Evolutionary conservation across 2,113 vertebrate species (phyloP), one percentile per base, ranked within the genome.

Genomic region (Gymnogyps californianus): DNA sequence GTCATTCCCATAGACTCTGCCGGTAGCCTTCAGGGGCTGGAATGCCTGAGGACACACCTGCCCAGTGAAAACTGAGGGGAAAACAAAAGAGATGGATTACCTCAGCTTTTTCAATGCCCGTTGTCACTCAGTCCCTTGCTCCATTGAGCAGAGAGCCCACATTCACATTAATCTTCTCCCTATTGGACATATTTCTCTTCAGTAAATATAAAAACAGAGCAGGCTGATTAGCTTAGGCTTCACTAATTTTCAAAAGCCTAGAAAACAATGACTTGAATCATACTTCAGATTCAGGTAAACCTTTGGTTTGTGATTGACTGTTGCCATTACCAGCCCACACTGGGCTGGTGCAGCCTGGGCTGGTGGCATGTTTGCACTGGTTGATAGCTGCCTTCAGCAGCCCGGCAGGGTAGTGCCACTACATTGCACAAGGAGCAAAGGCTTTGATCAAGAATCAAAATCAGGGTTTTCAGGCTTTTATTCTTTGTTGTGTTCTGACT

Each of bases 401-500:
- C 65, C 59, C 3, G 2, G 75, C 80, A 66, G 85, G 77, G 76
- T 38, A 89, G 67, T 67, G 76, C 77, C 58, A 87, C 69, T 24
- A 4, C 54, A 57, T 69, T 88, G 79, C 66, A 42, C 72, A 93
- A 54, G 29, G 58, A 91, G 20, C 57, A 82, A 70, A 51, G 49
- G 31, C 74, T 86, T 79, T 95, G 96, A 96, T 92, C 34, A 93
- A 25, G 26, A 67, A 81, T 34, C 54, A 91, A 21, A 79, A 83
- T 51, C 32, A 36, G 19, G 12, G 34, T 32, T 71, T 96, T 49
- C 69, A 40, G 83, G 61, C 44, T 51, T 93, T 93, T 93, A 61
- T 72, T 95, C 74, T 93, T 83, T 75, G 29, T 92, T 90, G 55
- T 95, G 44, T 93, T 90, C 82, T 94, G 87, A 87, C 83, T 93